Evolutionary conservation across 1,140 invertebrate species (phyloP).

Genomic region (Drosophila pseudoananassae): DNA sequence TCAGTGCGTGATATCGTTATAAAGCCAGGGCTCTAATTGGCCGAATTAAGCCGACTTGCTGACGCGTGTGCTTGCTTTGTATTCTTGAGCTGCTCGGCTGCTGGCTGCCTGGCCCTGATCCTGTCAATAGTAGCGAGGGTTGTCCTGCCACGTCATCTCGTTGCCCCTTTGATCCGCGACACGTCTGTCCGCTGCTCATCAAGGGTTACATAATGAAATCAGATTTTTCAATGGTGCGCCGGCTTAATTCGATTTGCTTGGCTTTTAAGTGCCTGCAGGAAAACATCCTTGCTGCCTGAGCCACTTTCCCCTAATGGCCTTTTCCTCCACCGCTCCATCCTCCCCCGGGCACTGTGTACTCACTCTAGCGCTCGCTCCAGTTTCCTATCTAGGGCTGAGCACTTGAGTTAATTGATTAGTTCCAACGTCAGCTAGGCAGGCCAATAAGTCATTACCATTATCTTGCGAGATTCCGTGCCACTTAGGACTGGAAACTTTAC

Average conservation of each 20-base stretch:
- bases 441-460: conserved; percentile 58
- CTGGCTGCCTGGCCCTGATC: conserved; percentile 17
- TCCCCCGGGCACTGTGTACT: conserved; percentile 6
- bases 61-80: conserved; percentile 34
- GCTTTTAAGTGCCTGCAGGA: conserved; percentile 53
- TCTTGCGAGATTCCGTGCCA: conserved; percentile 32
- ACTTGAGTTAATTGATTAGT: conserved; percentile 79
- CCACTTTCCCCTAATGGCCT: conserved; percentile 8
- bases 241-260: conserved; percentile 68
- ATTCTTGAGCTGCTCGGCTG: conserved; percentile 27
- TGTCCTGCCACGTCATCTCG: not conserved
- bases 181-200: conserved; percentile 28
- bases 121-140: conserved; percentile 4
- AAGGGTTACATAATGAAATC: conserved; percentile 64
- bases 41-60: conserved; percentile 33
- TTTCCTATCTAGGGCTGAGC: conserved; percentile 35
- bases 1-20: conserved; percentile 39
- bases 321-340: not conserved
- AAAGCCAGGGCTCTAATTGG: conserved; percentile 38
- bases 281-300: not conserved
- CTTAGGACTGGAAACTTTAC: conserved; percentile 13
- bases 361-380: conserved; percentile 34
- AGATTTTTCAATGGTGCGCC: conserved; percentile 59
- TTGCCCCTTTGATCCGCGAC: not conserved
- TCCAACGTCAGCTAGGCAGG: conserved; percentile 35